Percentiles rank a stretch among this genome's conserved stretches.
These are phyloP conservation scores for Oryzias javanicus DNA, from an alignment of 2,113 vertebrate species.

Conservation along the genomic window DNA sequence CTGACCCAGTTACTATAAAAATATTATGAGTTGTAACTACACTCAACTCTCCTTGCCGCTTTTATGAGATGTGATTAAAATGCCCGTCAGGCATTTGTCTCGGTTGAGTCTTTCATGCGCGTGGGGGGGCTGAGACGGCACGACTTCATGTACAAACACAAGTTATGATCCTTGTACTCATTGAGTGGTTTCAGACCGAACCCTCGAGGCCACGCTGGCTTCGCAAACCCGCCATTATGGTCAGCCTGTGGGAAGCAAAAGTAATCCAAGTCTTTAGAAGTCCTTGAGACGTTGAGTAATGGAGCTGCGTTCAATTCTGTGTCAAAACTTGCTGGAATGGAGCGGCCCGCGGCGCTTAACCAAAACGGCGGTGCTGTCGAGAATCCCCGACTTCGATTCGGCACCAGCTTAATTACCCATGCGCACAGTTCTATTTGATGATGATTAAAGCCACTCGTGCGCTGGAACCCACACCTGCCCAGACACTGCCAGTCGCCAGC, in stretches of 20 bases:
- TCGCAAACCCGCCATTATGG: constrained; percentile 72
- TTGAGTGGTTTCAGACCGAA: constrained; percentile 63
- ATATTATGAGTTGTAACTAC: not conserved
- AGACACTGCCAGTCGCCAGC: constrained; percentile 66
- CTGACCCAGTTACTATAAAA: not conserved
- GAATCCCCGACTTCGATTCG: constrained; percentile 61
- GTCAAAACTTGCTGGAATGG: constrained; percentile 58
- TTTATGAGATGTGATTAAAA: constrained; percentile 10
- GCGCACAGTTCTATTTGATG: constrained; percentile 71
- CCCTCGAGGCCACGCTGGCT: constrained; percentile 62
- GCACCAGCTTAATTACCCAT: constrained; percentile 73
- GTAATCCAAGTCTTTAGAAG: constrained; percentile 55
- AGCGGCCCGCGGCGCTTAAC: constrained; percentile 50
- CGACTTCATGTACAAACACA: constrained; percentile 49
- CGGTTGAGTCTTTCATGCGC: constrained; percentile 7
- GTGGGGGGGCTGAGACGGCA: constrained; percentile 5
- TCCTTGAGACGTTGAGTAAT: constrained; percentile 57
- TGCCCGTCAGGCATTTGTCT: constrained; percentile 7
- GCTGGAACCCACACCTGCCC: constrained; percentile 49
- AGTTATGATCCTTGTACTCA: constrained; percentile 52
- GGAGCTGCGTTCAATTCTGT: constrained; percentile 39
- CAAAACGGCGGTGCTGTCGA: constrained; percentile 36
- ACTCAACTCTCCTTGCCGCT: not conserved
- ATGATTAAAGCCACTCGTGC: constrained; percentile 70
- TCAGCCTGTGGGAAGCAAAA: constrained; percentile 64